Evolutionary conservation across 2,888 invertebrate genomes (phyloP).

Genomic region (Agrochola lota): DNA sequence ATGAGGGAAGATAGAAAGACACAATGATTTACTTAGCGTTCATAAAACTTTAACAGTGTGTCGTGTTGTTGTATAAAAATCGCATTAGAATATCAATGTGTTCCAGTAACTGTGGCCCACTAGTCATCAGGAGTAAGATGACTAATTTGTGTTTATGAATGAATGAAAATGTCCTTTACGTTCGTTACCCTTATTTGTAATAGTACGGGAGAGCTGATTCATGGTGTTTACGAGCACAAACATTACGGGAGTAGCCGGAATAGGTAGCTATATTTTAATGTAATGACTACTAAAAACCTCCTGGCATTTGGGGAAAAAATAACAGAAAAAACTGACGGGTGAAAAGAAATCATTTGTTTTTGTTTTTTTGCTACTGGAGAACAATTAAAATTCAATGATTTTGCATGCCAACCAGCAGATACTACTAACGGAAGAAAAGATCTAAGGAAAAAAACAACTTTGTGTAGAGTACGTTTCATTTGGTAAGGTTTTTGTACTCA

Average conservation of each 20-base stretch:
- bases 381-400: not conserved
- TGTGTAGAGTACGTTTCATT: not conserved
- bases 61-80: not conserved
- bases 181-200: not conserved
- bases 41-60: not conserved
- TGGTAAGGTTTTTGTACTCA: not conserved
- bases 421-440: not conserved
- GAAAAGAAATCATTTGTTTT: not conserved
- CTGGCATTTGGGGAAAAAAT: not conserved
- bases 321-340: not conserved
- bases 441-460: not conserved
- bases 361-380: no score
- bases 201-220: constrained; percentile 11
- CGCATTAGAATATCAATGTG: constrained; percentile 17
- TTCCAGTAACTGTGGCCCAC: constrained; percentile 25
- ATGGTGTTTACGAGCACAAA: constrained; percentile 6
- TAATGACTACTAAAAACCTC: not conserved
- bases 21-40: not conserved
- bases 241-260: not conserved
- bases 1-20: no score
- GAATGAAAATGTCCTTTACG: constrained; percentile 37
- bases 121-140: constrained; percentile 17
- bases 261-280: not conserved
- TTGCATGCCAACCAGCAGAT: not conserved
- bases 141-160: constrained; percentile 27